Base-by-base conservation (phyloP, 2,888 invertebrate genomes). In the Tipula confusa region DNA sequence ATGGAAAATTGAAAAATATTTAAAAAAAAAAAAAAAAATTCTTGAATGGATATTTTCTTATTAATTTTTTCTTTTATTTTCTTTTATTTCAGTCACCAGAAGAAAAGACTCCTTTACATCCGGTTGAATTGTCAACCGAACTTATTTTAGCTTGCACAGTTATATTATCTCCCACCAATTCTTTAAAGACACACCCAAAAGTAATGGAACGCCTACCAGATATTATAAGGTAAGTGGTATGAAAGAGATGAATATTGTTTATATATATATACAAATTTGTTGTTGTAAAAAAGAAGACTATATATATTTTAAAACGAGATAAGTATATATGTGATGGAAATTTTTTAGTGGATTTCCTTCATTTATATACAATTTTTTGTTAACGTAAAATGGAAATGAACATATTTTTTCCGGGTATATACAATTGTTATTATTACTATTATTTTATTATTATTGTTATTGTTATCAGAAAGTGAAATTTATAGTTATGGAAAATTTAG, bases 201-300 rank as follows among this genome's bases (percentile, higher is more conserved):
- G 88, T 90, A 85, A 86, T 88, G 88, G 89, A 89, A 89, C 90
- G 90, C 88, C 89, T 90, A 87, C 89, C 89, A 86, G 89, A 90
- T 87, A 86, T 89, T 86, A 88, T 90, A 87, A 89, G 89, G 89
- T 90, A 87, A 89, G 89, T 29, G 6, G 24, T 24, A 24, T 64
- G 64, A 2, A 9, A 80, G 9, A 80, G 80, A 80, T 29, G 11
- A 28, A 29, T 80, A 80, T 80, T 80, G 64, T 24, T 64, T n/a
- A n/a, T 6, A 43, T n/a, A n/a, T n/a, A n/a, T n/a, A n/a, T 33
- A 33, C 2, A 0, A 3, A 5, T 64, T 64, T 64, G 64, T 64
- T 64, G 0, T 43, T 64, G 24, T 24, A 64, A 24, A 43, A 15
- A 6, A 24, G 24, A 3, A 9, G 24, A 64, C 24, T 64, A 64